phyloP scores from a whole-genome alignment of 2,113 vertebrate species.

The Toxotes jaculatrix region DNA sequence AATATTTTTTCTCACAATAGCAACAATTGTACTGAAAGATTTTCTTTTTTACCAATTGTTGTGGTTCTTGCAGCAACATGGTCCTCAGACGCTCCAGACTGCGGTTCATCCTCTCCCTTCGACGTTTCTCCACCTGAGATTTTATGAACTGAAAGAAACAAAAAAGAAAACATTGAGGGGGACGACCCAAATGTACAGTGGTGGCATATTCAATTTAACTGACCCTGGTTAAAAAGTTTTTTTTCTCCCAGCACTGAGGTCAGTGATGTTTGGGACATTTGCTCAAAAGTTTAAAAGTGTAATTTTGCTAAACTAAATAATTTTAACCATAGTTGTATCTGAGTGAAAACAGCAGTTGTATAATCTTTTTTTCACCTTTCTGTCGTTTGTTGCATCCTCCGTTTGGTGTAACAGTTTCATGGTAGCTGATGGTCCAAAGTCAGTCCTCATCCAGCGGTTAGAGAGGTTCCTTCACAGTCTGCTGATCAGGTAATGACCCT shows the following conservation, averaged over 20 bases:
- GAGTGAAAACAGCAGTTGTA: not conserved
- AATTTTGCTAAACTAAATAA: not conserved
- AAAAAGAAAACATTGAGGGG: not conserved
- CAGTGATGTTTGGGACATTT: not conserved
- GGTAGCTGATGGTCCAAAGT: not conserved
- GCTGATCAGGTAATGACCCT: not conserved
- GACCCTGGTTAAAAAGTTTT: not conserved
- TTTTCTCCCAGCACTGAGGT: not conserved
- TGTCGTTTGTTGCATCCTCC: conserved; percentile 45
- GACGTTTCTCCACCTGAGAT: conserved; percentile 87
- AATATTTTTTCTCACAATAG: not conserved
- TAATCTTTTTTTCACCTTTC: conserved; percentile 70
- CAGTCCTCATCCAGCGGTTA: not conserved
- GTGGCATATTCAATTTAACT: not conserved
- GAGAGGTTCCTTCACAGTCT: not conserved
- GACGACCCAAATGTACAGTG: not conserved
- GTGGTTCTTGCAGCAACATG: conserved; percentile 82
- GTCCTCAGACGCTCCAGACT: conserved; percentile 86
- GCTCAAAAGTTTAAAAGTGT: too few species aligned
- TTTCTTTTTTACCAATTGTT: conserved; percentile 80
- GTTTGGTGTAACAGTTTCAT: conserved; percentile 65
- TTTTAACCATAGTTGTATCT: not conserved
- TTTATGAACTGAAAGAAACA: conserved; percentile 82
- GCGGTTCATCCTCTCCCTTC: conserved; percentile 88
- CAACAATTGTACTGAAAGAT: not conserved